Evolutionary conservation across 2,888 invertebrate species (phyloP).

Genomic region (Oxyscelio sp.): DNA sequence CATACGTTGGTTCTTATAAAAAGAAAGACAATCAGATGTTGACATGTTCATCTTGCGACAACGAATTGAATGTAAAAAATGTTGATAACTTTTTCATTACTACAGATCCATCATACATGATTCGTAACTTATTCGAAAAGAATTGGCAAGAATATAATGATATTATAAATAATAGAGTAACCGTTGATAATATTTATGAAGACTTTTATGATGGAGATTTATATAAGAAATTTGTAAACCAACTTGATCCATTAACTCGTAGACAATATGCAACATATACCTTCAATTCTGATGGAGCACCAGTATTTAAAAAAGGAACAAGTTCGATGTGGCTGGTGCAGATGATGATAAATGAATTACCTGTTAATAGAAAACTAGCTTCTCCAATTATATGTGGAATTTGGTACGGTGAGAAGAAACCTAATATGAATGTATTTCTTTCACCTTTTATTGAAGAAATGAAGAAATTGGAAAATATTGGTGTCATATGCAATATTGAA

Average conservation of each 20-base stretch:
- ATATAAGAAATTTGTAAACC: background rate
- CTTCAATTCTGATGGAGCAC: conserved; percentile 34
- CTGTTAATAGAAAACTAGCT: background rate
- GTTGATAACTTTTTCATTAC: background rate
- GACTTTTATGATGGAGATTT: background rate
- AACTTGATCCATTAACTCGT: background rate
- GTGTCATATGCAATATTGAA: background rate
- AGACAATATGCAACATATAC: conserved; percentile 17
- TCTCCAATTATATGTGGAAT: background rate
- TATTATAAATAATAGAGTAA: no score
- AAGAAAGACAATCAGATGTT: no score
- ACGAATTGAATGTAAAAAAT: background rate
- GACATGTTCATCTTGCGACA: background rate
- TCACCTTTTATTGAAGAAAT: background rate
- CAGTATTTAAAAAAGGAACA: conserved; percentile 25
- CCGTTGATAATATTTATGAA: background rate
- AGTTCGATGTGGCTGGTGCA: background rate
- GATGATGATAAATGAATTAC: background rate
- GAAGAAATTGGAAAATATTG: background rate
- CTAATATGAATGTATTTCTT: background rate
- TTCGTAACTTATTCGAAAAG: background rate
- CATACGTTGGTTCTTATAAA: no score
- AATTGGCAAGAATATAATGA: no score
- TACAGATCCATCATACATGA: background rate
- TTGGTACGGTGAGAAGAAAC: background rate